Base-by-base conservation (phyloP, 2,888 invertebrate genomes). In the Argyra leucocephala region DNA sequence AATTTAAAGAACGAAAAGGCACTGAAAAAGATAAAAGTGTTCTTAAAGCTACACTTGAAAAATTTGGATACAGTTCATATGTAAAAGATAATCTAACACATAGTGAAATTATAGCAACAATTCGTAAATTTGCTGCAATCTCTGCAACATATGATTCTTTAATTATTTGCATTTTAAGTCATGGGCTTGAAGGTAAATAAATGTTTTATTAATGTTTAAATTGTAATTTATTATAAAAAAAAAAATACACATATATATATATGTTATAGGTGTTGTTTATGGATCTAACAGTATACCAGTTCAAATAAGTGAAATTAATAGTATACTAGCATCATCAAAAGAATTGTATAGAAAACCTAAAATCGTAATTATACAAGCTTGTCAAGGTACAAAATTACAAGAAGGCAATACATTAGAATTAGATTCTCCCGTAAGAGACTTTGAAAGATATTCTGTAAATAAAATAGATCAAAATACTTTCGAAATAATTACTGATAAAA, bases 301-400 rank as follows among this genome's bases (percentile, higher is more conserved):
- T 1, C 70, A 77, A 67, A 77, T 82, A 9, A 72, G 74, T 1
- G 74, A 75, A n/a, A 81, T 85, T 12, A 77, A 81, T 66, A 73
- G 78, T 61, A 80, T 82, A 70, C 74, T 85, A 63, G 79, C 81
- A 58, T 67, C 68, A 7, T 75, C 74, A 2, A 72, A 70, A 7
- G 73, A 77, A 61, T 74, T 85, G 22, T 68, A 72, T 2, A 76
- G 78, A 3, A 83, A 83, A 71, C 83, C 83, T 18, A 85, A 85
- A 76, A 71, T 85, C 64, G 72, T 85, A 1, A 80, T 85, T 62
- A 76, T 85, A 58, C 85, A 85, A 74, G 83, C 85, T 0, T 85
- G 85, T 67, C 85, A 85, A 73, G 83, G 82, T 36, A 72, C 69
- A 73, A 36, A 65, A 1, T 63, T 65, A 7, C 69, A 71, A 31